phyloP scores from a whole-genome alignment of 1,140 invertebrate genomes.

The Hermetia illucens region DNA sequence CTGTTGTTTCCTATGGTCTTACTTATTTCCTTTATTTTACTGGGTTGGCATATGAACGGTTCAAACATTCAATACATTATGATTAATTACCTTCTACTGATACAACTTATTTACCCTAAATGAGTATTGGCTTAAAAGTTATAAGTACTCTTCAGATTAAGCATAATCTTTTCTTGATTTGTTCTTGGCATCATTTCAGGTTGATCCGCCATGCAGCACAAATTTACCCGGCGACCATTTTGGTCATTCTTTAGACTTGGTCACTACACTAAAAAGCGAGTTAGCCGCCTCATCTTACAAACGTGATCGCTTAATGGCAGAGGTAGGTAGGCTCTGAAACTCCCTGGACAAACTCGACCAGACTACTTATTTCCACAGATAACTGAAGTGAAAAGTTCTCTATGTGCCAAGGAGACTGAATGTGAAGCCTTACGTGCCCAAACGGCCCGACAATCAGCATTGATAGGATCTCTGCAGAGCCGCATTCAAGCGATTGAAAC shows the following conservation, averaged over 20 bases:
- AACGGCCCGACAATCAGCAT: constrained; percentile 60
- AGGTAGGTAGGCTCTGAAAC: too few relatives aligned
- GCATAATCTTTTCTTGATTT: constrained; percentile 7
- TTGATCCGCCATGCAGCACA: neutral
- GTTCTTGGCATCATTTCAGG: constrained; percentile 12
- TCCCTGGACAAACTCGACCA: too few relatives aligned
- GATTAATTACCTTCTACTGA: neutral
- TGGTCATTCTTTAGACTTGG: constrained; percentile 36
- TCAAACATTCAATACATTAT: neutral
- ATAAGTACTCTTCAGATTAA: neutral
- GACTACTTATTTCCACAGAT: constrained; percentile 10
- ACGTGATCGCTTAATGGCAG: constrained; percentile 56
- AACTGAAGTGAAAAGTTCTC: constrained; percentile 14
- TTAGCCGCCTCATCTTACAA: constrained; percentile 67
- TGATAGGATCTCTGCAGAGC: constrained; percentile 62
- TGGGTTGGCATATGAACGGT: too few relatives aligned
- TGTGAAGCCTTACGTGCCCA: constrained; percentile 48
- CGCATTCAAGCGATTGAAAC: constrained; percentile 66
- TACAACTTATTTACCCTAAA: neutral
- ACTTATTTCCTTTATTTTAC: too few relatives aligned
- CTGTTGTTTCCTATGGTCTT: too few relatives aligned
- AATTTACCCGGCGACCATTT: constrained; percentile 3
- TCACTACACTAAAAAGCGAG: constrained; percentile 60
- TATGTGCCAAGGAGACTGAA: constrained; percentile 21
- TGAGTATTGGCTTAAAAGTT: neutral